Conservation (phyloP, 2,888 invertebrate species). For the Drosophila neoperkinsi region DNA sequence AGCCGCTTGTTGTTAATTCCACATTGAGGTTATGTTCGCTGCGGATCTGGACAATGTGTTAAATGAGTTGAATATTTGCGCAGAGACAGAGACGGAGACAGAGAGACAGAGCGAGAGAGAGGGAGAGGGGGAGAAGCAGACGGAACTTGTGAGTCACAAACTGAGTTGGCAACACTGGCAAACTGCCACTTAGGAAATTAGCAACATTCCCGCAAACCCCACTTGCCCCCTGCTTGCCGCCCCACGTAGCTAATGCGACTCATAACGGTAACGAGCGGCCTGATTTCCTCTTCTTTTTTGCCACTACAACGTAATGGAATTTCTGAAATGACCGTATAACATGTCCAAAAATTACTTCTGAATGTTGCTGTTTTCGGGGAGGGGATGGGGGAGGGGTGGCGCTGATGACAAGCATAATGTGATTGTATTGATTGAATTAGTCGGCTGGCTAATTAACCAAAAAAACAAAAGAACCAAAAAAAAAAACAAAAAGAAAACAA, state of each 20-base stretch:
- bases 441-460: not conserved
- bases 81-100: conserved; percentile 12
- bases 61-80: conserved; percentile 73
- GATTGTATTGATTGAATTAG: conserved; percentile 18
- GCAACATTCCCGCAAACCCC: conserved; percentile 9
- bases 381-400: not conserved
- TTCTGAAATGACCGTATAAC: conserved; percentile 27
- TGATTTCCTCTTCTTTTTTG: conserved; percentile 2
- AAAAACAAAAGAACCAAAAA: no score
- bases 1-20: conserved; percentile 36
- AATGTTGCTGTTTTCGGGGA: not conserved
- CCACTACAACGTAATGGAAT: conserved; percentile 32
- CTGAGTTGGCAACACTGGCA: conserved; percentile 26
- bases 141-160: conserved; percentile 21
- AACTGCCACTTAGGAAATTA: conserved; percentile 62
- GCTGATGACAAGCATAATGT: not conserved
- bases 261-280: conserved; percentile 52
- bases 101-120: not conserved
- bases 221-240: no score
- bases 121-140: not conserved
- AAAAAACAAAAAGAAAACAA: not conserved
- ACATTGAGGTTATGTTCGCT: conserved; percentile 61
- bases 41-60: conserved; percentile 71
- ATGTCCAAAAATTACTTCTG: conserved; percentile 8
- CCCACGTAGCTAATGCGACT: conserved; percentile 39